These are phyloP conservation scores for Tichodroma muraria DNA, from an alignment of 2,113 vertebrate genomes.

Conservation along the genomic window DNA sequence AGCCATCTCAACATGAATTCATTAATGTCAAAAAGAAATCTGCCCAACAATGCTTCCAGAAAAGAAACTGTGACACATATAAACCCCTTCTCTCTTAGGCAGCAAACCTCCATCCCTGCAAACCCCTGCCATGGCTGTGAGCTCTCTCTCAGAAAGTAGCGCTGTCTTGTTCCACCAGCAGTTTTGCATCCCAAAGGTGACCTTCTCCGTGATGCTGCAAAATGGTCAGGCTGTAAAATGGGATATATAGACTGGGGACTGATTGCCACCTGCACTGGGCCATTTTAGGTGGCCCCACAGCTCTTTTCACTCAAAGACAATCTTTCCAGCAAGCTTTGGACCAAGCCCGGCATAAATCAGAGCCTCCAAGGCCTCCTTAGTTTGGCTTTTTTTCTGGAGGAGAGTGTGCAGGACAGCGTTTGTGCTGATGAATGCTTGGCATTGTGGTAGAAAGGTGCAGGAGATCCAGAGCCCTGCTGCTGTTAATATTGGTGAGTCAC, in stretches of 20 bases:
- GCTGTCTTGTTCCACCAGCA: background rate
- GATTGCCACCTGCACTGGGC: background rate
- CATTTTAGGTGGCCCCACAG: background rate
- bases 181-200: background rate
- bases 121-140: background rate
- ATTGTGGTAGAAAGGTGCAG: background rate
- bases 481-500: conserved; percentile 41
- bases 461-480: conserved; percentile 28
- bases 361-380: background rate
- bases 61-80: background rate
- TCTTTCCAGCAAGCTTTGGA: background rate
- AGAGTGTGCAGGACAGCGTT: background rate
- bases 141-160: background rate
- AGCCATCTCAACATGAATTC: background rate
- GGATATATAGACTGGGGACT: background rate
- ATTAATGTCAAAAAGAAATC: background rate
- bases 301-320: background rate
- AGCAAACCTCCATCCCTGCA: background rate
- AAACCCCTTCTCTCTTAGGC: background rate
- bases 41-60: background rate
- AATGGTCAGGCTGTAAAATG: background rate
- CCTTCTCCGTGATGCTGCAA: background rate
- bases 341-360: background rate
- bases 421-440: conserved; percentile 27
- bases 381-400: background rate